phyloP scores from a whole-genome alignment of 2,888 invertebrate species.

The Philaethria dido region DNA sequence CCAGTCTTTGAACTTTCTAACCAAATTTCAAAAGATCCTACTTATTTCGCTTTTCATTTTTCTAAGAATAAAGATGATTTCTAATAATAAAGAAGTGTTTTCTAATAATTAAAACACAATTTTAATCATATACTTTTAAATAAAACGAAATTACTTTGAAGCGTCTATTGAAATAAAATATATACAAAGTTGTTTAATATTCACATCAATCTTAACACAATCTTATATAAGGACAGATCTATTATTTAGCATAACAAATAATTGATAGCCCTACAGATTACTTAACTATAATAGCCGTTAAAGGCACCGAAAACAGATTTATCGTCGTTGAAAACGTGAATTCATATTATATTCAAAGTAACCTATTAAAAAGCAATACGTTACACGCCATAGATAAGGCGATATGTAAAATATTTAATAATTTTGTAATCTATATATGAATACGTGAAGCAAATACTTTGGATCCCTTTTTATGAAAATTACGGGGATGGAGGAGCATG shows the following conservation, averaged over 20 bases:
- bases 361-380: slow-evolving; percentile 14
- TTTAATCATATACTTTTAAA: too few relatives aligned
- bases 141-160: neutral
- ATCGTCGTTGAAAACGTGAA: neutral
- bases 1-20: too few relatives aligned
- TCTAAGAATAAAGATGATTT: too few relatives aligned
- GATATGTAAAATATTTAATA: neutral
- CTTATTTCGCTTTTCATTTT: too few relatives aligned
- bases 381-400: neutral
- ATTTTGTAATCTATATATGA: neutral
- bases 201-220: neutral
- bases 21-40: too few relatives aligned
- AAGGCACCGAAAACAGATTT: neutral
- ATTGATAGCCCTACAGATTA: neutral
- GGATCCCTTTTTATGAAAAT: too few relatives aligned
- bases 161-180: neutral
- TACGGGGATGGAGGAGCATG: too few relatives aligned
- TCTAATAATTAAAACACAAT: too few relatives aligned
- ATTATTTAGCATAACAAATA: neutral
- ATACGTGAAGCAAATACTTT: too few relatives aligned
- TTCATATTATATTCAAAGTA: slow-evolving; percentile 1
- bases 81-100: too few relatives aligned
- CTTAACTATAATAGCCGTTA: neutral
- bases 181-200: neutral
- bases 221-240: neutral